phyloP scores from a whole-genome alignment of 2,888 invertebrate species.

The Platycnemis pennipes region DNA sequence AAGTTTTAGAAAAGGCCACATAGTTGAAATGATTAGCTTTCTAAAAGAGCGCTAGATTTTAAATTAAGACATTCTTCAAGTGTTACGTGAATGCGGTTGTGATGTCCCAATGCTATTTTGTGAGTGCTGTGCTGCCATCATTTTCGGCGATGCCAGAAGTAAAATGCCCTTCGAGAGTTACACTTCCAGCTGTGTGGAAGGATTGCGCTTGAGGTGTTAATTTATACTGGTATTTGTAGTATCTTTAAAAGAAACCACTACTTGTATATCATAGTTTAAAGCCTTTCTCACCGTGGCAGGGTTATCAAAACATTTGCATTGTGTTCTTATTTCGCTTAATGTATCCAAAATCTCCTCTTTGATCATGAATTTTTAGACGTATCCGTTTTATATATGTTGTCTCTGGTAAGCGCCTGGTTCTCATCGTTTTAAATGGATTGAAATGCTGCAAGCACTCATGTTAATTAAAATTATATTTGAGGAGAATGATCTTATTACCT shows the following conservation, averaged over 20 bases:
- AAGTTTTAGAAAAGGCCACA: constrained; percentile 10
- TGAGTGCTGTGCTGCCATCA: not conserved
- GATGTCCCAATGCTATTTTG: not conserved
- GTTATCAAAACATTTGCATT: too few species aligned
- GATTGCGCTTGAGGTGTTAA: not conserved
- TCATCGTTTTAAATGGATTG: too few species aligned
- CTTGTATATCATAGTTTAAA: not conserved
- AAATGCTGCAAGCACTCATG: too few species aligned
- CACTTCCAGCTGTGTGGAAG: not conserved
- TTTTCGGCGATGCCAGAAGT: not conserved
- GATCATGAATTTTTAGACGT: too few species aligned
- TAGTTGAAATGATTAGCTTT: not conserved
- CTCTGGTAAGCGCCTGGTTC: too few species aligned
- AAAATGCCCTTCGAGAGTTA: not conserved
- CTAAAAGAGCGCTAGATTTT: not conserved
- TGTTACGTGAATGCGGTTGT: not conserved
- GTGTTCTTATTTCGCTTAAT: too few species aligned
- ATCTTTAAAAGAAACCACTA: not conserved
- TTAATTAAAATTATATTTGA: too few species aligned
- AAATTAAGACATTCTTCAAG: not conserved
- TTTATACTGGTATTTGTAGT: not conserved
- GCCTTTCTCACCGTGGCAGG: too few species aligned
- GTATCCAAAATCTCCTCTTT: too few species aligned
- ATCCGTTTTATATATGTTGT: too few species aligned
- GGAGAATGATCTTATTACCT: too few species aligned